Conservation (phyloP, 2,797 vertebrate genomes). For the Pseudomugil tenellus region DNA sequence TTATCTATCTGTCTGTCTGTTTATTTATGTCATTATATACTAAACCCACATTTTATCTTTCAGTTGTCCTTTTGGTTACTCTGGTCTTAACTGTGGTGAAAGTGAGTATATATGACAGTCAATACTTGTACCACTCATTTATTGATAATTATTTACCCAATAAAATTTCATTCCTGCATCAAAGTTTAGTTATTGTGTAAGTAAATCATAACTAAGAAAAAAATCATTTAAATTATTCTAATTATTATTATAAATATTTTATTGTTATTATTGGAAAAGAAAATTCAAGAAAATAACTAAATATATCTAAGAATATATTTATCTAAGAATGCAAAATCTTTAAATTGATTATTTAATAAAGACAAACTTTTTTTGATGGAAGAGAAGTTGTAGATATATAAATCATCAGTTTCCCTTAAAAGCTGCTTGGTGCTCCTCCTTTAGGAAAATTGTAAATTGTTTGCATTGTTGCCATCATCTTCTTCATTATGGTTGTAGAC, state of each 20-base stretch:
- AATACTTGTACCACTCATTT: no score
- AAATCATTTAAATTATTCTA: no score
- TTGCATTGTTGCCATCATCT: background rate
- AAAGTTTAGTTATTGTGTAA: no score
- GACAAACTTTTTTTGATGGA: no score
- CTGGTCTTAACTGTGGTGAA: slow-evolving; percentile 70
- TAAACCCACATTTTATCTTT: slow-evolving; percentile 27
- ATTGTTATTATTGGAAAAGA: no score
- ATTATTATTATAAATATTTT: no score
- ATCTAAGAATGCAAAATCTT: background rate
- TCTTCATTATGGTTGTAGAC: slow-evolving; percentile 43
- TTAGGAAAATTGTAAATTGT: background rate
- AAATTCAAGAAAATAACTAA: no score
- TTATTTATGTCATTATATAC: background rate
- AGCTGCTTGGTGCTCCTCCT: background rate
- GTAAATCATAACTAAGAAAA: no score
- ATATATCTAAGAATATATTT: no score
- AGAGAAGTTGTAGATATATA: background rate
- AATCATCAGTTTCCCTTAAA: background rate
- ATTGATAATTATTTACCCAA: no score
- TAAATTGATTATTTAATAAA: background rate
- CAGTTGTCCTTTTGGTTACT: slow-evolving; percentile 70
- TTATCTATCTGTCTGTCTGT: background rate
- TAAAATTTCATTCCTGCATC: no score
- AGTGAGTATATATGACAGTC: slow-evolving; percentile 64